Evolutionary conservation across 2,797 vertebrate genomes (phyloP).

Genomic region (Leptoclinus maculatus): DNA sequence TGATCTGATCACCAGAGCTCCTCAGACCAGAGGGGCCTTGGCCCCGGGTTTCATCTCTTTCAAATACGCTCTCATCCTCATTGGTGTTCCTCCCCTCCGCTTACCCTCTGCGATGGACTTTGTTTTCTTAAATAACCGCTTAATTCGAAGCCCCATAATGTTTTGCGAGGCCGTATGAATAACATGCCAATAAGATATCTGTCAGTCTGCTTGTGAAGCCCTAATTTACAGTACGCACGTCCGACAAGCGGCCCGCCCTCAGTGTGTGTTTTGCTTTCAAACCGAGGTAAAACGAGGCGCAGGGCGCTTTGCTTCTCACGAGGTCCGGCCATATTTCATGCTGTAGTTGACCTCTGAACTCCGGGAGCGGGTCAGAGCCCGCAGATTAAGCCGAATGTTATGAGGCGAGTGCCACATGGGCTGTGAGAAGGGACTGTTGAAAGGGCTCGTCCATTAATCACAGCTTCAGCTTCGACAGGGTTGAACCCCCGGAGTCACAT

Average conservation of each 20-base stretch:
- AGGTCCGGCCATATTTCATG: slow-evolving; percentile 72
- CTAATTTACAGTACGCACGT: slow-evolving; percentile 46
- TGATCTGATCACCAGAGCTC: slow-evolving; percentile 70
- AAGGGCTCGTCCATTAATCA: slow-evolving; percentile 68
- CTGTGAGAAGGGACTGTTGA: slow-evolving; percentile 58
- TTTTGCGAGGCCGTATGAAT: slow-evolving; percentile 27
- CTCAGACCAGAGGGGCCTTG: slow-evolving; percentile 34
- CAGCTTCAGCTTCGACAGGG: slow-evolving; percentile 64
- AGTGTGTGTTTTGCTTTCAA: slow-evolving; percentile 50
- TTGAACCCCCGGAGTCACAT: slow-evolving; percentile 56
- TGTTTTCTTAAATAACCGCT: slow-evolving; percentile 50
- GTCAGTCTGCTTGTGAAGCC: slow-evolving; percentile 27
- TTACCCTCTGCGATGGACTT: slow-evolving; percentile 24
- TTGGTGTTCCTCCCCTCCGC: slow-evolving; percentile 17
- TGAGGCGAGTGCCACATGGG: slow-evolving; percentile 63
- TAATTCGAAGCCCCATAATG: slow-evolving; percentile 38
- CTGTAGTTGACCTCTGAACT: slow-evolving; percentile 77
- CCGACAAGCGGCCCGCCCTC: slow-evolving; percentile 11
- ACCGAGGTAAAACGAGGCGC: slow-evolving; percentile 64
- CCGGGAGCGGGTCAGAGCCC: slow-evolving; percentile 61
- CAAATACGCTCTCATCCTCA: slow-evolving; percentile 43
- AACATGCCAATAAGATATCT: slow-evolving; percentile 36
- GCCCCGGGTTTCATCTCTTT: slow-evolving; percentile 49
- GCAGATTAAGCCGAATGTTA: slow-evolving; percentile 71
- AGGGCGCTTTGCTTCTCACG: slow-evolving; percentile 42